Base-by-base conservation (phyloP, 2,113 vertebrate species). In the Sula dactylatra region DNA sequence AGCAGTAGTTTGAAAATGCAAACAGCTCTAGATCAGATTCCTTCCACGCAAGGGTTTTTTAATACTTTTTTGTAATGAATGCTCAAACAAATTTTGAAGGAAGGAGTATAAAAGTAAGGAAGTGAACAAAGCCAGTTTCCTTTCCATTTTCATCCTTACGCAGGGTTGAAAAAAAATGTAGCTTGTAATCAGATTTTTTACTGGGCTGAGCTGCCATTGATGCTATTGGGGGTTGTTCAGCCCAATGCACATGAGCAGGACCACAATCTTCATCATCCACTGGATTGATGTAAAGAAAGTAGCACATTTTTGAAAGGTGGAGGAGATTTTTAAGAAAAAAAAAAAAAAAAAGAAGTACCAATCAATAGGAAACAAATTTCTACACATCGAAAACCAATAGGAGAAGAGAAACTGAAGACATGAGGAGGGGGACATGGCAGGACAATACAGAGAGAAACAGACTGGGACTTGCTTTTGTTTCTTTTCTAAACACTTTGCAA, bases 341-440 rank as follows among this genome's bases (percentile, higher is more conserved):
- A 38, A 11, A 72, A 52, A 44, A 44, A 7, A 16, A 44, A 17
- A 42, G 16, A 20, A 58, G 6, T 1, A 56, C 21, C 6, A 5
- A 83, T 44, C n/a, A 55, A 82, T 16, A 91, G 40, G 24, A 94
- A 92, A 71, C 2, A 69, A 31, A 72, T 27, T 61, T 77, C 27
- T 82, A 67, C 58, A 38, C 7, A 6, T 12, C 50, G 81, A 61
- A 93, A 69, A 82, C 3, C 36, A 65, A 0, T 11, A 69, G 42
- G 61, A 67, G 15, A 85, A 74, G 36, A 59, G 49, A 77, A 90
- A 42, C 32, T 19, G 31, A 82, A 90, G 32, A 19, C 17, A 38
- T 14, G 20, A 13, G 13, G 11, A 7, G 8, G 8, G 6, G 2
- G 27, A 8, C 27, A 38, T 3, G 2, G 17, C 5, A 54, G 56